Evolutionary conservation across 2,113 vertebrate species (phyloP).

Genomic region (Solenodon paradoxus): DNA sequence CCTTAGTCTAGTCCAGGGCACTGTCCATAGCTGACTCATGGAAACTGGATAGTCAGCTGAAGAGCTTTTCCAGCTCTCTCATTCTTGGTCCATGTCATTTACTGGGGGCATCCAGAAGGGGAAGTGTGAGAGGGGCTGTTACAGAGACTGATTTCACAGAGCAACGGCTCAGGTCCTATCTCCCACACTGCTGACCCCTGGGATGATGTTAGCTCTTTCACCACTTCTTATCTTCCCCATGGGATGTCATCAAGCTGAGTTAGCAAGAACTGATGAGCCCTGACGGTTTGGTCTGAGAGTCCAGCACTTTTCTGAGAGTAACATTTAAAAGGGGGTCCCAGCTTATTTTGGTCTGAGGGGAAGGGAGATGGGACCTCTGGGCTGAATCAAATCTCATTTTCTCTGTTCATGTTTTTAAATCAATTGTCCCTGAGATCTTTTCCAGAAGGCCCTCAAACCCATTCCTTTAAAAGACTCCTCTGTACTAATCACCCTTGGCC

Average conservation of each 20-base stretch:
- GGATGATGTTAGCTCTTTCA: neutral
- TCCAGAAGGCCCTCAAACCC: neutral
- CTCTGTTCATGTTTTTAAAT: neutral
- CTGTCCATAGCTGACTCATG: neutral
- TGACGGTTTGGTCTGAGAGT: neutral
- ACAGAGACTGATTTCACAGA: slow-evolving; percentile 7
- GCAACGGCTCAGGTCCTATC: neutral
- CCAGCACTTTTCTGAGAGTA: neutral
- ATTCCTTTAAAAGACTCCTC: neutral
- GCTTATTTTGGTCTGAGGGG: neutral
- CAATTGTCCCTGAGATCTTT: neutral
- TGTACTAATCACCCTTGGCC: too few relatives aligned
- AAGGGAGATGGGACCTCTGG: neutral
- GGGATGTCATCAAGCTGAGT: neutral
- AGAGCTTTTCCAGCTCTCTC: neutral
- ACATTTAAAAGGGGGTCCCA: neutral
- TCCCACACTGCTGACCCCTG: neutral
- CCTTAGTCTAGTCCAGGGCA: too few relatives aligned
- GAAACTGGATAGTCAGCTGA: too few relatives aligned
- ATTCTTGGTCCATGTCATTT: neutral
- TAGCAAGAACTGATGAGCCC: neutral
- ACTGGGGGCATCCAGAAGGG: neutral
- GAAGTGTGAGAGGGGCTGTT: neutral
- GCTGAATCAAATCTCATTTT: neutral
- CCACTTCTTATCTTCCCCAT: slow-evolving; percentile 30